Percentiles rank a stretch among this genome's conserved stretches.
phyloP scores from a whole-genome alignment of 2,113 vertebrate genomes.

The Brachirus orientalis region DNA sequence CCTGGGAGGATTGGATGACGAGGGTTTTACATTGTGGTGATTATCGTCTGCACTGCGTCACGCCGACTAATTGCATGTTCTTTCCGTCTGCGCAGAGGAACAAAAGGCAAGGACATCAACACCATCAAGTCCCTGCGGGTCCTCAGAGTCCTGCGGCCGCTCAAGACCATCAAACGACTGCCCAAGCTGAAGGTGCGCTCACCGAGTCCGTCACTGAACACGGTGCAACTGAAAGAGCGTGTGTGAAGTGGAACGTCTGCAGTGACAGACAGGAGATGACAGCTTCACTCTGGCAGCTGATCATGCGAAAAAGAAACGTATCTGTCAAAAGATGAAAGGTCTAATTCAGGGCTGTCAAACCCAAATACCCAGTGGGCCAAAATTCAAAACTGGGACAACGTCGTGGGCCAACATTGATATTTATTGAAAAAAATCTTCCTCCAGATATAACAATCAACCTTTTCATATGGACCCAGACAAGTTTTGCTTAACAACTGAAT shows the following conservation, averaged over 20 bases:
- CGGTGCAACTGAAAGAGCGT: background rate
- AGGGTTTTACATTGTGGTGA: too few species aligned
- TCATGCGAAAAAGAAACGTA: conserved; percentile 39
- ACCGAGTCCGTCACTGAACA: conserved; percentile 10
- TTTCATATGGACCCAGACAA: too few species aligned
- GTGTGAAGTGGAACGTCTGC: too few species aligned
- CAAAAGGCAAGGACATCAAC: conserved; percentile 98
- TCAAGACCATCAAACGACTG: conserved; percentile 97
- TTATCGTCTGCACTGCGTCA: background rate
- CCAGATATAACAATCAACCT: too few species aligned
- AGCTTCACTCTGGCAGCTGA: too few species aligned
- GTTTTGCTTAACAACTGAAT: too few species aligned
- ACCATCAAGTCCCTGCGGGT: conserved; percentile 98
- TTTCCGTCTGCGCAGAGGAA: conserved; percentile 86
- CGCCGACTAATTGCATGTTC: conserved; percentile 41
- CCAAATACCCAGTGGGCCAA: too few species aligned
- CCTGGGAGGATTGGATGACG: conserved; percentile 1
- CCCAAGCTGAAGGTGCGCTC: conserved; percentile 93
- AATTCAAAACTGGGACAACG: too few species aligned
- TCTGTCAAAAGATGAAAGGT: conserved; percentile 46
- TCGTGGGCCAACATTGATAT: too few species aligned
- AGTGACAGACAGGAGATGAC: too few species aligned
- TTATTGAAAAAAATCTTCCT: too few species aligned
- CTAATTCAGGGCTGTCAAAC: too few species aligned
- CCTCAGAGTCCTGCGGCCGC: conserved; percentile 90